These are phyloP conservation scores for Ctenopoma kingsleyae DNA, from an alignment of 2,797 vertebrate species.

Conservation along the genomic window DNA sequence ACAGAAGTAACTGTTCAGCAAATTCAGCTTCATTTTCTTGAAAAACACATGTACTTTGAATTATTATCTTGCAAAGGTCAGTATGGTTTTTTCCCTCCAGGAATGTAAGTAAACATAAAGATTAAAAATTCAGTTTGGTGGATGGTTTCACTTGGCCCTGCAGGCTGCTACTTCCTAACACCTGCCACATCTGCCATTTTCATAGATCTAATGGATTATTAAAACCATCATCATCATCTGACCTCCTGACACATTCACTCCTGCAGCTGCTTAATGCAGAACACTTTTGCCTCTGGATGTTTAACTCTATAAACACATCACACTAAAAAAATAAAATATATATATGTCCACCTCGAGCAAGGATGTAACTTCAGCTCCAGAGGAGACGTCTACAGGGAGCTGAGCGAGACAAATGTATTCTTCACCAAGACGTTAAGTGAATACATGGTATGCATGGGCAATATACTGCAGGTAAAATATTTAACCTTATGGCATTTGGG, in stretches of 20 bases:
- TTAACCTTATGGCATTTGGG: neutral
- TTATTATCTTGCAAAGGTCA: conserved; percentile 7
- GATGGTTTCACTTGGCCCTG: conserved; percentile 17
- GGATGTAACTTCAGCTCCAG: neutral
- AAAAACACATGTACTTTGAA: too few species aligned
- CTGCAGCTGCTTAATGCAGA: conserved; percentile 44
- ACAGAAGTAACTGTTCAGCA: too few species aligned
- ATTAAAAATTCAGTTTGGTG: conserved; percentile 18
- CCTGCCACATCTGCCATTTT: conserved; percentile 28
- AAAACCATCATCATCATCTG: conserved; percentile 39
- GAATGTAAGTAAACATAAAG: conserved; percentile 20
- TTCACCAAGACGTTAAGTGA: neutral
- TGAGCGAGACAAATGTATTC: conserved; percentile 1
- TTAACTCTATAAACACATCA: conserved; percentile 36
- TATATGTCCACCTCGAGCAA: conserved; percentile 19
- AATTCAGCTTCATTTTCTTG: too few species aligned
- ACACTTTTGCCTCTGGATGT: conserved; percentile 42
- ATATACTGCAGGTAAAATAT: neutral
- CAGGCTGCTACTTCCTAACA: conserved; percentile 16
- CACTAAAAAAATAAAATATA: neutral
- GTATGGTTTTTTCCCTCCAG: conserved; percentile 7
- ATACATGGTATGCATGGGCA: neutral
- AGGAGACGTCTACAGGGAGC: conserved; percentile 16
- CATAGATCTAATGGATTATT: conserved; percentile 45
- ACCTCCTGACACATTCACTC: conserved; percentile 39